Evolutionary conservation across 2,113 vertebrate genomes (phyloP), one percentile per base, ranked within the genome.

Genomic region (Clarias magur): DNA sequence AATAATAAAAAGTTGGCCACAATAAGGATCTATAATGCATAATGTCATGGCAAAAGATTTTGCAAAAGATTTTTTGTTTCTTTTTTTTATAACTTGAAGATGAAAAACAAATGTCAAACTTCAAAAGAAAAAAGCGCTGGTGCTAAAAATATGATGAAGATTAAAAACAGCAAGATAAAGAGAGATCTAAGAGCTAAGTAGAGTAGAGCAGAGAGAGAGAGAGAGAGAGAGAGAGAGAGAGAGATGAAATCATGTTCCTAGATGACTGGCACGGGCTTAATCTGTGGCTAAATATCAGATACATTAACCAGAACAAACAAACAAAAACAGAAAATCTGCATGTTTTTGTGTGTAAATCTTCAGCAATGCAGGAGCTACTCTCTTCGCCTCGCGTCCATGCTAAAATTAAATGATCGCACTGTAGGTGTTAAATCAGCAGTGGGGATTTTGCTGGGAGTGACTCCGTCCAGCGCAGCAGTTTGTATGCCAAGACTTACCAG

Each of bases 401-500:
- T 80, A 60, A 67, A 54, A 54, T 83, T 83, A 83, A 83, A 83
- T 23, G 81, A 83, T 68, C 54, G 27, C 63, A 53, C 30, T 54
- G 81, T 83, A 83, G 81, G 81, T 83, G 81, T 54, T 68, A 83
- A 83, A 30, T 54, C 63, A 83, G 81, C 81, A 83, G 62, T 54
- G 81, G 62, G 48, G 81, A 65, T 83, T 83, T 68, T 83, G 48
- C 79, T 80, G 57, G 56, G 57, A 80, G 57, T 60, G 63, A 83
- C 62, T 82, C 34, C 59, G 9, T 87, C 79, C 80, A 82, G 79
- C 56, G 27, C 80, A 82, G 80, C 78, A 42, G 59, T 82, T 59
- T 62, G 54, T 27, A n/a, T 75, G 67, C 85, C 80, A 87, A 75
- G 79, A 63, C 17, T 59, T 73, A 80, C 67, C 79, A 16, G 79